Conservation (phyloP, 2,888 invertebrate species). For the Microplitis deprimator region DNA sequence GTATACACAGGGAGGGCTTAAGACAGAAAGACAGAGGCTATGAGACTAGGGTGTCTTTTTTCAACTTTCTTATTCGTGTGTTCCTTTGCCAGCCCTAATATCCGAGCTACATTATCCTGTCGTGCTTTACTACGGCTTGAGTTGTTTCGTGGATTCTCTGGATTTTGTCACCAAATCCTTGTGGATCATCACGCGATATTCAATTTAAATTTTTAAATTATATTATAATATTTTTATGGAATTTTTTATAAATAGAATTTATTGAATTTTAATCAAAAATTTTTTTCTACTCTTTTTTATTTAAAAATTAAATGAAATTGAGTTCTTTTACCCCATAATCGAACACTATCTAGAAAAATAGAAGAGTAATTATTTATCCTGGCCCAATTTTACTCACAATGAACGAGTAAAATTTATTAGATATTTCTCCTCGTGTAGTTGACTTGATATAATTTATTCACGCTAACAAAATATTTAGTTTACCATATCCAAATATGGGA, state of each 20-base stretch:
- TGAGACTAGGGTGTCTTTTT: slow-evolving; percentile 30
- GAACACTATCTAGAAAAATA: no score
- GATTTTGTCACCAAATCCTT: slow-evolving; percentile 41
- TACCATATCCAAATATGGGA: slow-evolving; percentile 44
- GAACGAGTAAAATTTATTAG: no score
- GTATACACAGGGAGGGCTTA: slow-evolving; percentile 3
- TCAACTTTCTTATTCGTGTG: slow-evolving; percentile 36
- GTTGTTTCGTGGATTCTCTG: slow-evolving; percentile 32
- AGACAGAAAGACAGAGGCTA: neutral
- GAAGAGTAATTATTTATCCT: no score
- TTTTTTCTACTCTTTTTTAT: no score
- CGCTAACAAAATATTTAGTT: neutral
- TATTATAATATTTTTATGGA: no score
- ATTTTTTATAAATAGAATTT: no score
- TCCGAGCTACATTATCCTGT: slow-evolving; percentile 27
- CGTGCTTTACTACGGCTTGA: slow-evolving; percentile 40
- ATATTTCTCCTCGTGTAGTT: neutral
- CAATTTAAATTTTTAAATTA: slow-evolving; percentile 9
- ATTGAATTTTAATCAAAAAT: no score
- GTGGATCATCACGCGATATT: slow-evolving; percentile 37
- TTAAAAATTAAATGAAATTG: no score
- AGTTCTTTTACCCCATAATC: no score
- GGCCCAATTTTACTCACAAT: no score
- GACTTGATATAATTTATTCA: neutral
- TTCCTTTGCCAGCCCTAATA: slow-evolving; percentile 52